A percentile compares a stretch with the other conserved stretches of the same genome.
phyloP scores from a whole-genome alignment of 2,113 vertebrate species.

The Myiopsitta monachus region DNA sequence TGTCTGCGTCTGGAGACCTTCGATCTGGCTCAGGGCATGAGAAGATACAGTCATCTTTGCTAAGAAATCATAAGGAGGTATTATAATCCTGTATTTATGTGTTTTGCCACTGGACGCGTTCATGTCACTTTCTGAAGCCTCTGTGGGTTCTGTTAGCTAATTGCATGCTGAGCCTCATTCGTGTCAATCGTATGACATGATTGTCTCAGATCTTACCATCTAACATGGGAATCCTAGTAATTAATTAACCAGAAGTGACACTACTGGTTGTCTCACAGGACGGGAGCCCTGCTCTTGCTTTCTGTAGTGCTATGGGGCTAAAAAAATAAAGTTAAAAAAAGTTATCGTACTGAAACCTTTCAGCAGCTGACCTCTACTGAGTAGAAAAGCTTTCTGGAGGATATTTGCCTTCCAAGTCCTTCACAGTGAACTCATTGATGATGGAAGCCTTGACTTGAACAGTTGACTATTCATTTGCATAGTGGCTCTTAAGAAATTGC shows the following conservation, averaged over 20 bases:
- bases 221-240: neutral
- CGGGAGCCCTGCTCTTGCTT: neutral
- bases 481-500: neutral
- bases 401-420: neutral
- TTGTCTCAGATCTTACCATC: neutral
- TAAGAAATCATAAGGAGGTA: neutral
- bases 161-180: neutral
- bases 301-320: neutral
- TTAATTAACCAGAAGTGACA: neutral
- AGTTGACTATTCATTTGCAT: constrained; percentile 10
- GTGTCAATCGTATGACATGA: neutral
- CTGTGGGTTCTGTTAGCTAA: neutral
- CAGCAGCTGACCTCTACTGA: neutral
- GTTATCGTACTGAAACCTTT: neutral
- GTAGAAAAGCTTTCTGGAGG: neutral
- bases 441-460: neutral
- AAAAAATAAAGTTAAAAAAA: neutral
- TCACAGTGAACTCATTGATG: constrained; percentile 11
- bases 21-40: neutral
- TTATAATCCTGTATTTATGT: neutral
- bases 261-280: neutral
- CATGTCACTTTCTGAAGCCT: neutral
- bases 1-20: neutral
- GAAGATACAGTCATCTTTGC: neutral
- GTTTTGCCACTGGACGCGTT: neutral